Evolutionary conservation across 2,888 invertebrate genomes (phyloP), one percentile per base, ranked within the genome.

Genomic region (Lottia gigantea): DNA sequence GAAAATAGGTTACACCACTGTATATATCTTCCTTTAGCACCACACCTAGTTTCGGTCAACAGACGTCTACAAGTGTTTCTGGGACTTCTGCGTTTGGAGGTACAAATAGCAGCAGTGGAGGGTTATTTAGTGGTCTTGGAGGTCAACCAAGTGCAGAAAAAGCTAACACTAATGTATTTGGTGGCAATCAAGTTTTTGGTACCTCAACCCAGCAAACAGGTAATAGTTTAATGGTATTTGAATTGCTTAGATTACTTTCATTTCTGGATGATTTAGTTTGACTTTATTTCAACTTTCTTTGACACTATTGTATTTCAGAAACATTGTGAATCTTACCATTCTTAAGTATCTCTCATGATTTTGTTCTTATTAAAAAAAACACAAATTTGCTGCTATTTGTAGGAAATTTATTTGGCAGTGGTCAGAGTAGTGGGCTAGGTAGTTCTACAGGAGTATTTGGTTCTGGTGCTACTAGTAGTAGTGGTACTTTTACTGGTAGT

Each of bases 151-250:
- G 83, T 73, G 83, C 84, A 47, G 88, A 88, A 71, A 88, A 86
- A 74, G 88, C 86, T 12, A 86, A 82, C 71, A 85, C 85, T 66
- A 89, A 88, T 80, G 86, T 88, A 31, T 89, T 89, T 80, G 88
- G 88, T 1, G 66, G 77, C 7, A 71, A 76, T 7, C 78, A 77
- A 64, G 68, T 77, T 23, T 83, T 83, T 71, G 81, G 80, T 47
- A 68, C 75, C 19, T 0, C 76, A 15, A 23, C 63, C 11, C 55
- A 46, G 31, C 46, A 19, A 46, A 46, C 19, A 14, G 45, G 45
- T 31, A 26, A 31, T 31, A 2, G 2, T 31, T 31, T 3, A 31
- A 6, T 31, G 31, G n/a, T n/a, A n/a, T 31, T 31, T 31, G 6
- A 31, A 31, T 31, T 31, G 2, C 31, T 6, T 31, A 31, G 6